Base-by-base conservation (phyloP, 2,797 vertebrate genomes). In the Columba guinea region DNA sequence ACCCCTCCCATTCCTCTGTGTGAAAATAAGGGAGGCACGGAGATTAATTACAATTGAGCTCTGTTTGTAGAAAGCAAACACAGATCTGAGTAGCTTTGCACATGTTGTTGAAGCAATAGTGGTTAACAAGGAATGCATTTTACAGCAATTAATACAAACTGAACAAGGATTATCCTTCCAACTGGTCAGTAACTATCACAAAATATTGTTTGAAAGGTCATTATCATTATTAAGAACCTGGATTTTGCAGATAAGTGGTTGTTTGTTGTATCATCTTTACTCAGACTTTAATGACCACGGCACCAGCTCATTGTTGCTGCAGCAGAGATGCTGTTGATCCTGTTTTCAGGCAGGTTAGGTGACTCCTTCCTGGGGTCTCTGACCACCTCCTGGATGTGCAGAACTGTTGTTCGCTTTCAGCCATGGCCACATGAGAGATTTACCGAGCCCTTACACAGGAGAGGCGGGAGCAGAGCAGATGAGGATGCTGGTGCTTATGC, bases 311-410 rank as follows among this genome's bases (percentile, higher is more conserved):
- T 17, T 28, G 21, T 24, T 32, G 14, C 20, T 56, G 60, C 37
- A 19, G 20, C 19, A 15, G 52, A 37, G 30, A 8, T 32, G 27
- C 21, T 34, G 30, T 32, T 77, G 34, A 10, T n/a, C 35, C 53
- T 11, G 1, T 24, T 58, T 71, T 28, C 13, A 5, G 22, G 24
- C 3, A 4, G 26, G 5, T 82, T 0, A 6, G 41, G 28, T 14
- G 22, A 3, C 6, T 39, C 28, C 34, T 52, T 27, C 18, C 58
- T 35, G 28, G 39, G 39, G 1, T 27, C 17, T 3, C 59, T 67
- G 64, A 39, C 18, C 32, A 2, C 44, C 39, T 32, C 32, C 60
- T 39, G 59, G 7, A 2, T 11, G 20, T 13, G n/a, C 82, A 71
- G 1, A 7, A 10, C 44, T 46, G 19, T 20, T 20, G 44, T 46